Evolutionary conservation across 64 coral and sea anemone species (phyloP).

Genomic region (Montipora efflorescens): DNA sequence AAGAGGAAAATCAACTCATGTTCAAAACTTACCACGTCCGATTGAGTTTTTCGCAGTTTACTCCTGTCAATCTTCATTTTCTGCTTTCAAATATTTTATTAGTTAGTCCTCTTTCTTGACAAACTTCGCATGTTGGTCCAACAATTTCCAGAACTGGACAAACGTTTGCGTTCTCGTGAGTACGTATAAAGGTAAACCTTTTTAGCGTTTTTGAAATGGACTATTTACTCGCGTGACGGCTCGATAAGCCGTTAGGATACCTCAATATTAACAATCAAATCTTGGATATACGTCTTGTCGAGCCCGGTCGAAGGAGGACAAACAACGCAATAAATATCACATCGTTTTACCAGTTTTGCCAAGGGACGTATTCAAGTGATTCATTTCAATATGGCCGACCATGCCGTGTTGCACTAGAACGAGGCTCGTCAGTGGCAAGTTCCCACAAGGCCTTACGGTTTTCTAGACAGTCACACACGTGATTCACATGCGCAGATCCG

Average conservation of each 20-base stretch:
- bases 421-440: constrained; percentile 48
- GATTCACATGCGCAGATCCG: background rate
- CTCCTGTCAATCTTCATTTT: constrained; percentile 99
- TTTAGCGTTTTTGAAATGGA: background rate
- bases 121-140: constrained; percentile 34
- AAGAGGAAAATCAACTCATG: background rate
- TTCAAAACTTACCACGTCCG: constrained; percentile 84
- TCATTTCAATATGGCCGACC: constrained; percentile 96
- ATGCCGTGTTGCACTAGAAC: constrained; percentile 51
- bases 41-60: constrained; percentile 97
- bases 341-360: constrained; percentile 8
- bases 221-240: constrained; percentile 10
- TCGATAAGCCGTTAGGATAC: background rate
- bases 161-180: constrained; percentile 1
- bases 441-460: constrained; percentile 17
- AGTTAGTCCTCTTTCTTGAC: constrained; percentile 27
- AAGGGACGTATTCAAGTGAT: constrained; percentile 62
- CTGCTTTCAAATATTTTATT: background rate
- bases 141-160: background rate
- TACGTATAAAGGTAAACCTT: background rate
- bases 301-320: background rate
- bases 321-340: constrained; percentile 43
- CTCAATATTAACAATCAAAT: background rate
- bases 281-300: background rate
- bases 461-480: background rate